A percentile compares a stretch with the other conserved stretches of the same genome.
Evolutionary conservation across 2,113 vertebrate genomes (phyloP).

Genomic region (Regulus satrapa): DNA sequence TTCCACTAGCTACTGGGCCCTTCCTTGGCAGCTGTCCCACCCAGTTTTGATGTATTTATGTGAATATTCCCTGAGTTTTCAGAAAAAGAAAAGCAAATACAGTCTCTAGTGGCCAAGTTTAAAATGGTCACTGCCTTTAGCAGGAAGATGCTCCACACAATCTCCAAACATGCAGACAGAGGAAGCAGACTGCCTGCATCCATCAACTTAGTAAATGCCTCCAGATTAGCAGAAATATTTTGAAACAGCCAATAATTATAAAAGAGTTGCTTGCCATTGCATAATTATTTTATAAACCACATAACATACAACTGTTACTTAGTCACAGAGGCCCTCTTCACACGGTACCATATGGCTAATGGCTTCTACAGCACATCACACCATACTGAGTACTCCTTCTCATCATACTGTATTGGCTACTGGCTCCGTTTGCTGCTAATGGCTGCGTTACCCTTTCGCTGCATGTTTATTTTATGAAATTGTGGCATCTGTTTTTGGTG

Average conservation of each 20-base stretch:
- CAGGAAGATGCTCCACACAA: neutral
- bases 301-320: constrained; percentile 72
- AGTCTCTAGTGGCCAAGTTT: neutral
- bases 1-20: neutral
- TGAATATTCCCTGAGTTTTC: neutral
- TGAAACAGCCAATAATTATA: constrained; percentile 75
- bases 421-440: constrained; percentile 74
- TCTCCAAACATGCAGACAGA: neutral
- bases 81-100: neutral
- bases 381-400: constrained; percentile 75
- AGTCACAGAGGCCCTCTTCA: constrained; percentile 72
- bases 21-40: constrained; percentile 51
- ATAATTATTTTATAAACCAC: constrained; percentile 83
- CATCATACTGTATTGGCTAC: constrained; percentile 71
- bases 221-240: constrained; percentile 74
- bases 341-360: constrained; percentile 80
- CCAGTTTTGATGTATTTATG: neutral
- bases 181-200: constrained; percentile 28
- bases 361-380: constrained; percentile 65
- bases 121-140: constrained; percentile 28
- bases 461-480: constrained; percentile 81
- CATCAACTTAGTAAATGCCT: constrained; percentile 63
- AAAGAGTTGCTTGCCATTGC: constrained; percentile 72
- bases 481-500: constrained; percentile 69
- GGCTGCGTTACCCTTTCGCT: constrained; percentile 74